Evolutionary conservation across 2,113 vertebrate genomes (phyloP).

Genomic region (Pollachius pollachius): DNA sequence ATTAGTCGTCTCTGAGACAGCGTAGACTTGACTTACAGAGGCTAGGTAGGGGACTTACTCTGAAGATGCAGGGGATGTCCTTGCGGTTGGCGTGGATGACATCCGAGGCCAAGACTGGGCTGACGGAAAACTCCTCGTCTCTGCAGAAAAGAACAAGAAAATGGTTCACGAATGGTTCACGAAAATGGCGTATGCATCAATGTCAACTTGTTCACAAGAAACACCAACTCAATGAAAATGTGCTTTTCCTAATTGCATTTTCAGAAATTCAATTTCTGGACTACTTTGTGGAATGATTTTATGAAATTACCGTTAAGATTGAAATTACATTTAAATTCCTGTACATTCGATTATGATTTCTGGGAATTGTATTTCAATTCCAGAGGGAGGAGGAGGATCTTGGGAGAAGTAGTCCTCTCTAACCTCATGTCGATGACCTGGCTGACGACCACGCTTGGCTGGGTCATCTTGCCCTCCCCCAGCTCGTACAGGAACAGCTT

Average conservation of each 20-base stretch:
- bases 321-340: too few species aligned
- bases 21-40: background rate
- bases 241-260: too few species aligned
- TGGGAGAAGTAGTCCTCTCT: conserved; percentile 28
- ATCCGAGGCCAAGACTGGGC: conserved; percentile 96
- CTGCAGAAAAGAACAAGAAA: conserved; percentile 59
- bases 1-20: conserved; percentile 36
- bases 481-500: conserved; percentile 96
- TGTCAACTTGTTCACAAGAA: too few species aligned
- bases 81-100: conserved; percentile 97
- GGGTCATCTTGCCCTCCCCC: conserved; percentile 89
- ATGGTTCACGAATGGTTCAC: conserved; percentile 7
- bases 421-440: conserved; percentile 99
- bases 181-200: too few species aligned
- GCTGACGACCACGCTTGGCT: conserved; percentile 87
- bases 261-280: too few species aligned
- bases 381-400: background rate
- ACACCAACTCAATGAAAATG: too few species aligned
- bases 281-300: too few species aligned
- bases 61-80: conserved; percentile 96
- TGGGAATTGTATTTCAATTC: too few species aligned
- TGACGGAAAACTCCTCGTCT: conserved; percentile 98
- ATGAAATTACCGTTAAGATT: too few species aligned
- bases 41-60: conserved; percentile 76
- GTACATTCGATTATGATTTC: too few species aligned